Conservation (phyloP, 92 coral and sea anemone genomes). For the Porites evermanni region DNA sequence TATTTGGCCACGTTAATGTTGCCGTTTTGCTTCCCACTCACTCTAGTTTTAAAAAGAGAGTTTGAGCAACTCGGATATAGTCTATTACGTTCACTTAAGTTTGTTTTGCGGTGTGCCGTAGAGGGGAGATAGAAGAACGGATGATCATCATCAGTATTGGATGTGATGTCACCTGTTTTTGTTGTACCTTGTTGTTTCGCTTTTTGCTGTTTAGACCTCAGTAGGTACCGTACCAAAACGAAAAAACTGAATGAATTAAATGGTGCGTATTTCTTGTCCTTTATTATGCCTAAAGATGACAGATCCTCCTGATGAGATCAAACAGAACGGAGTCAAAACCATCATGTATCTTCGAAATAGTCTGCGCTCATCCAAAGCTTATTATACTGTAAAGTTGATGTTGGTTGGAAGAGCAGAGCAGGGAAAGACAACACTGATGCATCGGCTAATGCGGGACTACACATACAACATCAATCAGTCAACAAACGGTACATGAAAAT, state of each 20-base stretch:
- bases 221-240: background rate
- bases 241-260: background rate
- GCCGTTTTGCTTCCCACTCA: no score
- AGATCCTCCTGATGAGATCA: constrained; percentile 92
- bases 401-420: constrained; percentile 93
- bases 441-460: constrained; percentile 82
- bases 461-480: constrained; percentile 74
- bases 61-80: no score
- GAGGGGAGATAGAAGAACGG: no score
- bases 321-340: constrained; percentile 77
- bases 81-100: no score
- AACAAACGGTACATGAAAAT: constrained; percentile 78
- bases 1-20: no score
- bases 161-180: no score
- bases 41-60: no score
- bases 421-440: constrained; percentile 97
- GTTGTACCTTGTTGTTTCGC: no score
- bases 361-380: constrained; percentile 81
- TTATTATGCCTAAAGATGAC: constrained; percentile 68
- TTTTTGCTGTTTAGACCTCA: no score
- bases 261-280: background rate
- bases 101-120: no score
- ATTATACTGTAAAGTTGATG: constrained; percentile 95
- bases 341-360: constrained; percentile 80
- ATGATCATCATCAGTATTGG: no score